phyloP scores from a whole-genome alignment of 2,888 invertebrate species.

The Agonopterix arenella region DNA sequence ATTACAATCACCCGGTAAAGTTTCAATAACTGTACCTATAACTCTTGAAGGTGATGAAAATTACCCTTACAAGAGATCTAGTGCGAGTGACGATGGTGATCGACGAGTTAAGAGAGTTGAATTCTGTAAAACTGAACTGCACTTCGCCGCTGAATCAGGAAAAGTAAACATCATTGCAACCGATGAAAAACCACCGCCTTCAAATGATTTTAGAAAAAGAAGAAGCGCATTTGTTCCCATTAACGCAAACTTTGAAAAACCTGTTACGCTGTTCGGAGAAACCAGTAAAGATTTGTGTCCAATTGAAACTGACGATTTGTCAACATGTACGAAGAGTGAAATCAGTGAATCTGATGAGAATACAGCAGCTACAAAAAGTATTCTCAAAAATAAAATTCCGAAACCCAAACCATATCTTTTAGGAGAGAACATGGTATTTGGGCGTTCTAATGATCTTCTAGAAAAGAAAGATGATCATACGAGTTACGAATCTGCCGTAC shows the following conservation, averaged over 20 bases:
- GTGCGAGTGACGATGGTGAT: slow-evolving; percentile 47
- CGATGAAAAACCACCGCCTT: slow-evolving; percentile 91
- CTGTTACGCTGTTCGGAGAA: slow-evolving; percentile 82
- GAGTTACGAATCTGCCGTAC: slow-evolving; percentile 16
- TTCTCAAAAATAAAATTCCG: slow-evolving; percentile 84
- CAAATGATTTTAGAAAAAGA: slow-evolving; percentile 85
- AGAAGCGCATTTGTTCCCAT: slow-evolving; percentile 73
- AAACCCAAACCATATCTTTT: slow-evolving; percentile 86
- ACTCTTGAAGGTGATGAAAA: slow-evolving; percentile 43
- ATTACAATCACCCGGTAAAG: slow-evolving; percentile 58
- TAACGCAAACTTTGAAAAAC: slow-evolving; percentile 60
- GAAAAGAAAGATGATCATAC: slow-evolving; percentile 24
- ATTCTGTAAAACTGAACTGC: slow-evolving; percentile 92
- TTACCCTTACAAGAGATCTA: slow-evolving; percentile 30
- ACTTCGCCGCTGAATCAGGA: slow-evolving; percentile 91
- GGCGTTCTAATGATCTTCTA: slow-evolving; percentile 29
- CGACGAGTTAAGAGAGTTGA: slow-evolving; percentile 85
- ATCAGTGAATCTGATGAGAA: slow-evolving; percentile 65
- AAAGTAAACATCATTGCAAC: slow-evolving; percentile 92
- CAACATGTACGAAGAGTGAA: slow-evolving; percentile 30
- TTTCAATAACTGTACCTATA: slow-evolving; percentile 58
- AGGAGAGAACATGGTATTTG: slow-evolving; percentile 79
- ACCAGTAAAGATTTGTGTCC: slow-evolving; percentile 35
- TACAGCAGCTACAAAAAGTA: slow-evolving; percentile 80
- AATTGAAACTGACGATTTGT: slow-evolving; percentile 22